Conservation (phyloP, 64 coral and sea anemone species). For the Stichodactyla mertensii region DNA sequence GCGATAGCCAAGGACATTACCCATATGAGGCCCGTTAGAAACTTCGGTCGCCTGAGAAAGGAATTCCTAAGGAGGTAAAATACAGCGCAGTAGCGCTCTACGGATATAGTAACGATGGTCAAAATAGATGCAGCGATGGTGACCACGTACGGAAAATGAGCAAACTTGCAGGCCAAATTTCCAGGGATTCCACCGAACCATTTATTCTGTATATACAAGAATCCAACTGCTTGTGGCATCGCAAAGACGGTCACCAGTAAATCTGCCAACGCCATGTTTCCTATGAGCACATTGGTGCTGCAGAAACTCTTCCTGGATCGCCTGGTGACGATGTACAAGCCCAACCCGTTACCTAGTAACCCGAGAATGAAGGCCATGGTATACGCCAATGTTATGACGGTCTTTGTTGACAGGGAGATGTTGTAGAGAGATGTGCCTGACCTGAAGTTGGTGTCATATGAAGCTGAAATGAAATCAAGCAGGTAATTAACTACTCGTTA, state of each 20-base stretch:
- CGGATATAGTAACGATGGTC: conserved; percentile 34
- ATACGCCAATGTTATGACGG: conserved; percentile 3
- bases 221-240: conserved; percentile 32
- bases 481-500: neutral
- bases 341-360: conserved; percentile 22
- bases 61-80: conserved; percentile 18
- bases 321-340: conserved; percentile 6
- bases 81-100: conserved; percentile 39
- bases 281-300: conserved; percentile 19
- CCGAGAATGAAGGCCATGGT: neutral
- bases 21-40: conserved; percentile 30
- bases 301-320: neutral
- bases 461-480: neutral
- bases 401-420: neutral
- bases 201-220: conserved; percentile 30
- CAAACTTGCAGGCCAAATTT: conserved; percentile 21
- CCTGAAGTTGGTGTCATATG: neutral
- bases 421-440: neutral
- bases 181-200: conserved; percentile 45
- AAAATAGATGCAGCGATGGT: conserved; percentile 42
- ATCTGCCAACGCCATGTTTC: conserved; percentile 39
- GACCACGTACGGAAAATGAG: conserved; percentile 17
- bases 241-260: conserved; percentile 28
- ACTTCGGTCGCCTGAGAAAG: conserved; percentile 13
- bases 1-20: neutral